These are phyloP conservation scores for Serilophus lunatus DNA, from an alignment of 2,113 vertebrate genomes.

Conservation along the genomic window DNA sequence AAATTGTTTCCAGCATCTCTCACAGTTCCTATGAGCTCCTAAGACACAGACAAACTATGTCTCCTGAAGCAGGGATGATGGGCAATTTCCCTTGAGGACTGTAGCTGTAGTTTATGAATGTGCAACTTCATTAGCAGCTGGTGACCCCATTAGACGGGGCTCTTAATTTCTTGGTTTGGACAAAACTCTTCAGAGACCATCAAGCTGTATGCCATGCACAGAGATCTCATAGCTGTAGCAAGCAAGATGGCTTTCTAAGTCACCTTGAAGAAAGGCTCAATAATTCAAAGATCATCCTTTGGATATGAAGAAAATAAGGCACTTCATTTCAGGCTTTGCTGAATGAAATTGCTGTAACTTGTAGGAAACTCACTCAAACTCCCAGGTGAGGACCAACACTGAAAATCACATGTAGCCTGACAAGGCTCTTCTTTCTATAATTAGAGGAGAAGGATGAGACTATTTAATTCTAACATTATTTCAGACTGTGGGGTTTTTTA, in stretches of 20 bases:
- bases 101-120: slow-evolving; percentile 29
- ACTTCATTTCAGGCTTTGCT: background rate
- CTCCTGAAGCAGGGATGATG: background rate
- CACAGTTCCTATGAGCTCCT: background rate
- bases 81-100: slow-evolving; percentile 1
- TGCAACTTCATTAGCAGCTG: slow-evolving; percentile 34
- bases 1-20: background rate
- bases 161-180: slow-evolving; percentile 28
- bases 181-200: background rate
- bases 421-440: background rate
- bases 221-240: background rate
- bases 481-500: background rate
- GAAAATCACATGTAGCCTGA: background rate
- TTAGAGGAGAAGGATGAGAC: background rate
- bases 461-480: background rate
- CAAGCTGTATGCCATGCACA: background rate
- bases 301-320: background rate
- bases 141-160: slow-evolving; percentile 12
- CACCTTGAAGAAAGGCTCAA: background rate
- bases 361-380: background rate
- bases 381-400: background rate
- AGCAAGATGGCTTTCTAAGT: slow-evolving; percentile 3
- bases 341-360: background rate
- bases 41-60: background rate
- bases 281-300: background rate